Conservation (phyloP, 2,113 vertebrate genomes). For the Sylvia atricapilla region DNA sequence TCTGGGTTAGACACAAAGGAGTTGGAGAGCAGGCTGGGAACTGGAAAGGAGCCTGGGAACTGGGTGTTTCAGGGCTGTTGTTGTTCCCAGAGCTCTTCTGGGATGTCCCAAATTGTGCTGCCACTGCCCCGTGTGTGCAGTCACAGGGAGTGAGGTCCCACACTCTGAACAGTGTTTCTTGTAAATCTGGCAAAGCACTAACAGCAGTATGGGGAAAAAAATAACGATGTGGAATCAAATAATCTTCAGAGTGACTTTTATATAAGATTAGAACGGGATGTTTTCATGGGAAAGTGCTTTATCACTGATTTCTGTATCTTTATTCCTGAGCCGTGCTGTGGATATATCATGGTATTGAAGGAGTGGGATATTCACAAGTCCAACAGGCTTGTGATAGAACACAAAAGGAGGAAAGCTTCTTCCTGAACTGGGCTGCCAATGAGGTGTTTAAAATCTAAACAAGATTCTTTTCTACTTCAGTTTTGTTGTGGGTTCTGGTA, state of each 20-base stretch:
- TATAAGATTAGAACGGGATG: neutral
- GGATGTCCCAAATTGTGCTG: neutral
- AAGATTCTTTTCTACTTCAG: neutral
- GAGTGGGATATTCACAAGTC: neutral
- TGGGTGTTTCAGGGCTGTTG: neutral
- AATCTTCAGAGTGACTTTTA: neutral
- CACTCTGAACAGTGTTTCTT: neutral
- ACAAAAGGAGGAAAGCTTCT: neutral
- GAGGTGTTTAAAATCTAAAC: neutral
- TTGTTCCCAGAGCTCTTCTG: neutral
- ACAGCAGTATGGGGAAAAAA: neutral
- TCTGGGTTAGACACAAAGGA: neutral
- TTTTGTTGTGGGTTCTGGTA: neutral
- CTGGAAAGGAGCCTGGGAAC: neutral
- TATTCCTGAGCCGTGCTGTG: neutral
- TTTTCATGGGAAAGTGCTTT: neutral
- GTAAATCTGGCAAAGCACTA: neutral
- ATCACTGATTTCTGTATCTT: neutral
- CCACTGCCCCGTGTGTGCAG: fast-evolving
- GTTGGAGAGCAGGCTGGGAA: neutral
- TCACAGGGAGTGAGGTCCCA: neutral
- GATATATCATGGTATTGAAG: neutral
- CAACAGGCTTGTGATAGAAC: neutral
- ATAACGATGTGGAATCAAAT: neutral
- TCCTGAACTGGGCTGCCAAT: neutral